A percentile compares a stretch with the other conserved stretches of the same genome.
Evolutionary conservation across 2,888 invertebrate species (phyloP).

Genomic region (Pyrrhia umbra): DNA sequence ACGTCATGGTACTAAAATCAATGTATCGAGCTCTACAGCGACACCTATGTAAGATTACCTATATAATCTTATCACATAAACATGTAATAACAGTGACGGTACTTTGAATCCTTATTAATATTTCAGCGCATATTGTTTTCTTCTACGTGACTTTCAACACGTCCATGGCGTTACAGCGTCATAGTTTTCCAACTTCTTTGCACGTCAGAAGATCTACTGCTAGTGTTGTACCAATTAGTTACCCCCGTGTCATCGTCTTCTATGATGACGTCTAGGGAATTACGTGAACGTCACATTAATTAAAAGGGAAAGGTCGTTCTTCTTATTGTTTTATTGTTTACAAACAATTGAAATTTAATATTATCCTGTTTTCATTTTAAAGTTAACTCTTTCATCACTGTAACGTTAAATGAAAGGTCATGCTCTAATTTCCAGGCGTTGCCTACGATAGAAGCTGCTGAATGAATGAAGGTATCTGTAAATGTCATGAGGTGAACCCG

Average conservation of each 20-base stretch:
- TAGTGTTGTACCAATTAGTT: slow-evolving; percentile 4
- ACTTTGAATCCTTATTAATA: slow-evolving; percentile 14
- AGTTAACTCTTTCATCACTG: neutral
- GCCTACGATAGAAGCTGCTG: neutral
- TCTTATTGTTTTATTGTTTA: slow-evolving; percentile 21
- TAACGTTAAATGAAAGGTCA: neutral
- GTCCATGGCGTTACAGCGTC: slow-evolving; percentile 16
- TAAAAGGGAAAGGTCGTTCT: slow-evolving; percentile 9
- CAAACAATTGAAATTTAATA: slow-evolving; percentile 6
- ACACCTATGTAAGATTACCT: neutral
- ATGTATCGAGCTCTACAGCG: neutral
- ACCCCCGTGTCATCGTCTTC: slow-evolving; percentile 2
- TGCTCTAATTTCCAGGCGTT: slow-evolving; percentile 7
- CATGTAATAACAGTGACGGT: slow-evolving; percentile 21
- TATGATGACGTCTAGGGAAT: slow-evolving; percentile 19
- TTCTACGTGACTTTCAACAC: slow-evolving; percentile 47
- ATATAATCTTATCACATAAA: slow-evolving; percentile 34
- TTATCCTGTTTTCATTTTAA: neutral
- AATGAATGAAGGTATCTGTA: neutral
- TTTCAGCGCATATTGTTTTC: slow-evolving; percentile 13
- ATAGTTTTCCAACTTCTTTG: slow-evolving; percentile 16
- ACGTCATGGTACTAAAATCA: no score
- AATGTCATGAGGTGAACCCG: neutral
- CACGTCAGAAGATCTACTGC: slow-evolving; percentile 1
- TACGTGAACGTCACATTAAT: slow-evolving; percentile 4